Conservation (phyloP, 2,888 invertebrate species). For the Stictocephala bisonia region DNA sequence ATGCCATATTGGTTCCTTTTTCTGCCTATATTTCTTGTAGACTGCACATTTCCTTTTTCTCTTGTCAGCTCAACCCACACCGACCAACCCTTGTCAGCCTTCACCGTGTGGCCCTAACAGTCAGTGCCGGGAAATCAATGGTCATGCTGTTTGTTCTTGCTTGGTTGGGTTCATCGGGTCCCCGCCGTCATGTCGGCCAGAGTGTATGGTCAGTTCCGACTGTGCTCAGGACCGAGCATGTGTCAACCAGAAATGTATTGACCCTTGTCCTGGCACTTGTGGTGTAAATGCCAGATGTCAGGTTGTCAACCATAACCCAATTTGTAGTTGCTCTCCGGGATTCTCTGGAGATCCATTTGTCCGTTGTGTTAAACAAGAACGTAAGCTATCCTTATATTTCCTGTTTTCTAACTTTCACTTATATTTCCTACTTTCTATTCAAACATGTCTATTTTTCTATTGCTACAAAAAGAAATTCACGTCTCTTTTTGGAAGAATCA, state of each 20-base stretch:
- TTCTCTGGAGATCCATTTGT: constrained; percentile 75
- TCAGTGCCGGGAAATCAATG: constrained; percentile 72
- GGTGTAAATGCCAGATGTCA: constrained; percentile 74
- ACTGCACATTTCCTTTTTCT: constrained; percentile 15
- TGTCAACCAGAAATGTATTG: constrained; percentile 72
- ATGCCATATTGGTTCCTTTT: constrained; percentile 15
- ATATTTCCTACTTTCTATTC: too few species aligned
- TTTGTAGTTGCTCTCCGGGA: constrained; percentile 73
- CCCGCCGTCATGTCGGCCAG: constrained; percentile 74
- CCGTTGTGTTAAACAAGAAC: constrained; percentile 64
- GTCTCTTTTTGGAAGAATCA: too few species aligned
- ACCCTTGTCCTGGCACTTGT: constrained; percentile 76
- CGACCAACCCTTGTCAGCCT: constrained; percentile 69
- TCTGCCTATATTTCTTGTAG: constrained; percentile 31
- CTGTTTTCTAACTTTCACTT: too few species aligned
- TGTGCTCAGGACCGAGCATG: constrained; percentile 74
- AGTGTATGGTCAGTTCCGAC: constrained; percentile 75
- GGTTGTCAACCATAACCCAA: constrained; percentile 76
- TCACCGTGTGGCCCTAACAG: constrained; percentile 77
- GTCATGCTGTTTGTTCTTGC: constrained; percentile 74
- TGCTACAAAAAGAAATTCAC: too few species aligned
- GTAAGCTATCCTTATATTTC: constrained; percentile 60
- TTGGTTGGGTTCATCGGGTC: constrained; percentile 72
- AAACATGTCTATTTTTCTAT: too few species aligned
- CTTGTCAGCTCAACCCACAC: constrained; percentile 57